Conservation (phyloP, 2,113 vertebrate genomes). For the Leptocoma aspasia region DNA sequence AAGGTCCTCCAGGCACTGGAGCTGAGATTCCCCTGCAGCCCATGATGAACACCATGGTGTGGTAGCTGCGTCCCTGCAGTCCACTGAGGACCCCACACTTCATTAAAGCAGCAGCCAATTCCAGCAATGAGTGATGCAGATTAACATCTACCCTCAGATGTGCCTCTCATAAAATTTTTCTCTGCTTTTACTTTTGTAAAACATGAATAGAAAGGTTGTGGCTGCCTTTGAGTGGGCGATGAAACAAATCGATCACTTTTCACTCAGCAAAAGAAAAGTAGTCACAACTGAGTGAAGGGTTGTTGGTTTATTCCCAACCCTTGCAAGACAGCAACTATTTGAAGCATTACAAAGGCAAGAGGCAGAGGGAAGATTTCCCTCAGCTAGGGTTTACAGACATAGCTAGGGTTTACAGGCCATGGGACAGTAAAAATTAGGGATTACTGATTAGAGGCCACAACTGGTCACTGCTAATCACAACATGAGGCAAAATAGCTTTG, state of each 20-base stretch:
- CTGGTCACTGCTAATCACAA: background rate
- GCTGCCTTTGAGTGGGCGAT: background rate
- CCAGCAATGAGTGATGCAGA: background rate
- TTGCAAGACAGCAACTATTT: background rate
- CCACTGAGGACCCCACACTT: background rate
- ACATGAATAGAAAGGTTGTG: background rate
- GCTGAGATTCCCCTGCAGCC: background rate
- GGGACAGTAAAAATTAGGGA: background rate
- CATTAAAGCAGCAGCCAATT: background rate
- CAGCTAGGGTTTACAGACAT: background rate
- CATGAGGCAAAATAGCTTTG: background rate
- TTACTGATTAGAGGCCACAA: background rate
- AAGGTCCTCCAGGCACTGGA: background rate
- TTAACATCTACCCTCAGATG: background rate
- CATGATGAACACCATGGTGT: background rate
- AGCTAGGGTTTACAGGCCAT: background rate
- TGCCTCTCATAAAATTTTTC: background rate
- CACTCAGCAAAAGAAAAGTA: background rate
- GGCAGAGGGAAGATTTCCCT: background rate
- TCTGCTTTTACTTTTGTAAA: background rate
- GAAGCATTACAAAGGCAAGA: background rate
- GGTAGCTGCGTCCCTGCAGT: background rate
- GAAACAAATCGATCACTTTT: conserved; percentile 9
- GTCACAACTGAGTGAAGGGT: background rate
- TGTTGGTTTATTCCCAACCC: background rate